Evolutionary conservation across 2,888 invertebrate species (phyloP), one percentile per base, ranked within the genome.

Genomic region (Temnothorax ravouxi): DNA sequence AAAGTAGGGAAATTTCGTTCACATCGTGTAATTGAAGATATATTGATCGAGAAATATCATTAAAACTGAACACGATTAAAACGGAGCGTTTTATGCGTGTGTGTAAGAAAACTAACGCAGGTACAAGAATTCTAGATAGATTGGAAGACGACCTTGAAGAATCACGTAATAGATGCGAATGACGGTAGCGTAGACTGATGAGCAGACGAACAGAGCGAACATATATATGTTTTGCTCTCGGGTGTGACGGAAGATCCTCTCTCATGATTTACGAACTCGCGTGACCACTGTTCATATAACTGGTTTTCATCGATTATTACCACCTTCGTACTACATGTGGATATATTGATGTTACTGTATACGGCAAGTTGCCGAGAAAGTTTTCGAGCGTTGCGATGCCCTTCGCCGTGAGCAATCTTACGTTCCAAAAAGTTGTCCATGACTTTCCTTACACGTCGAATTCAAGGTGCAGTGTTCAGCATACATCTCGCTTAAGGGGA

Each of bases 261-360:
- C 69, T 84, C 75, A 54, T 77, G 89, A 86, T 85, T 84, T 87
- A 85, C 83, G 80, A 50, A 83, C 56, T 85, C 83, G 83, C 81
- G 83, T 84, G 85, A 41, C 25, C 47, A 18, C 11, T 67, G 67
- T 79, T 52, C 86, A 75, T 67, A 80, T 77, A 87, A 88, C 89
- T 85, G 88, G 88, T 88, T 87, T 59, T 47, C 71, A 77, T 84
- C 76, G 77, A 72, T 79, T 84, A 84, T 75, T 61, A 80, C 83
- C 85, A 77, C 88, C 76, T 84, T 69, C 62, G 83, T 52, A 76
- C 41, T 52, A 41, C 66, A 25, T 67, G 69, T 61, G 61, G 41
- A 52, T 67, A 61, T 74, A 84, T 82, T 21, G 82, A 61, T 52
- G 75, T 47, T 64, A 44, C 86, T 77, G 61, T 84, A 69, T 85